Evolutionary conservation across 2,888 invertebrate species (phyloP), one percentile per base, ranked within the genome.

Genomic region (Glyphotaelius pellucidus): DNA sequence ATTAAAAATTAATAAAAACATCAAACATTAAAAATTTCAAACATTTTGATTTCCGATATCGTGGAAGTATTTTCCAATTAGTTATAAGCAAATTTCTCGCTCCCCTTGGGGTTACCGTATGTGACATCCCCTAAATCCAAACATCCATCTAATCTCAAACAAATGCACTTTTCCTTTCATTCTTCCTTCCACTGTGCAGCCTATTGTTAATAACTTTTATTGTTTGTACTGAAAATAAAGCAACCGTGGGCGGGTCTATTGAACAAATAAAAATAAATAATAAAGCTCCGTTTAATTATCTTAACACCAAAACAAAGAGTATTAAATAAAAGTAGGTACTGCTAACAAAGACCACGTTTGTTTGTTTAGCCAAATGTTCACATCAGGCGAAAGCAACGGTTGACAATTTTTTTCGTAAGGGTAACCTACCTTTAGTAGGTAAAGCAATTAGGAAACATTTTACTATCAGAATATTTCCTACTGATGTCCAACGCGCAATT

Each of bases 291-390:
- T 86, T 86, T 86, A 47, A 30, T 42, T 38, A 86, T 86, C 25
- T n/a, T n/a, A 14, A 42, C 38, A 15, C 11, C 25, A 86, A 42
- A 86, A 86, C 86, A 86, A 86, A 30, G 42, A 11, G 15, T 14
- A 42, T 86, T n/a, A 42, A 30, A 47, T 30, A 47, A 30, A 85
- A 86, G 86, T 38, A n/a, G 30, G 19, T 83, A 83, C 35, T n/a
- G 25, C 25, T 67, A 67, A 67, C 19, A 19, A 32, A 11, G 25
- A 35, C 9, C 19, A 35, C 0, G 11, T 14, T 32, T 7, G 15
- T 35, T 83, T 83, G 83, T 83, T 83, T 83, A 83, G 35, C 83
- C 83, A 83, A 83, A 83, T 83, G 83, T 83, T 83, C 83, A 35
- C 35, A 25, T 67, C 67, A n/a, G 9, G 25, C 67, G 67, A 67